Base-by-base conservation (phyloP, 2,888 invertebrate species). In the Mythimna vitellina region DNA sequence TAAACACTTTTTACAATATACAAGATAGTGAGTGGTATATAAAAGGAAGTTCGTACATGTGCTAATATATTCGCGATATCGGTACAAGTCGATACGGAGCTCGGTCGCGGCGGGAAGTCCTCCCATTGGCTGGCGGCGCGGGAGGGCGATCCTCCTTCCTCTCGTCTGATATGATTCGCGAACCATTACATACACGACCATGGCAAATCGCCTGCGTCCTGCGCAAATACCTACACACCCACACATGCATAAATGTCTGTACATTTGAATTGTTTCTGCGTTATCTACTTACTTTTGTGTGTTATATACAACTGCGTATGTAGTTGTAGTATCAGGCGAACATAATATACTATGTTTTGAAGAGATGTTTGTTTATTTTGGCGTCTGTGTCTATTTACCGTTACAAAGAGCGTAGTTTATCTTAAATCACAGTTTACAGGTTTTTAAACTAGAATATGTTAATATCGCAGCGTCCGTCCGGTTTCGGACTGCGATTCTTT, bases 111-210 rank as follows among this genome's bases (percentile, higher is more conserved):
- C 89, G 91, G 90, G 90, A 90, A 91, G 88, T 90, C 84, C 88
- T 90, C 89, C 89, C 82, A 96, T 96, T 96, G 96, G 96, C 90
- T 87, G 88, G 82, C 88, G 87, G 86, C 87, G 88, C 90, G 92
- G 93, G 95, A 96, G 96, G 96, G 95, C 95, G 94, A 95, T 95
- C 95, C 96, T 96, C 95, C 94, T 89, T 93, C 93, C 95, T 96
- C 96, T 96, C 95, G 92, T 86, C 89, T 94, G 92, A 94, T 93
- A 86, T 92, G 93, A 95, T 95, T 95, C 94, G 95, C 95, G 92
- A 94, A 93, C 91, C 83, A 88, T 87, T 88, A 91, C 89, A 89
- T 85, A 89, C 89, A 85, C 86, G 87, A 83, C 85, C 81, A 81
- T 90, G 87, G 92, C 93, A 92, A 94, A 93, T 92, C 92, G 91